A percentile compares a stretch with the other conserved stretches of the same genome.
These are phyloP conservation scores for Podarcis siculus DNA, from an alignment of 2,797 vertebrate genomes.

Conservation along the genomic window DNA sequence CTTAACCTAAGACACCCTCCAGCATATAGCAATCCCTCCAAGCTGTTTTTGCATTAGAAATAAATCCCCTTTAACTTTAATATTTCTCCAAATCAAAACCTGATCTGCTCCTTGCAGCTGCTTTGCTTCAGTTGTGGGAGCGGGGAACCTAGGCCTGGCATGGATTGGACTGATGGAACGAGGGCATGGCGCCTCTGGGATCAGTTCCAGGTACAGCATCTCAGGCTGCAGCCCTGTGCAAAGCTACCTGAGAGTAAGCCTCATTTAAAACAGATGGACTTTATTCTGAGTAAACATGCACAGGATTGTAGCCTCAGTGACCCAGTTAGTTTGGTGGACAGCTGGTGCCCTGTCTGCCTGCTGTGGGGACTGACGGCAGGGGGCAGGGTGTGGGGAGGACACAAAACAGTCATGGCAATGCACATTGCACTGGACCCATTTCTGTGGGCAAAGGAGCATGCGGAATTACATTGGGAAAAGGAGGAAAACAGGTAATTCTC, in stretches of 20 bases:
- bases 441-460: neutral
- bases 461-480: neutral
- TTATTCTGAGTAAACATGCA: neutral
- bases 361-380: neutral
- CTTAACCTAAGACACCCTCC: neutral
- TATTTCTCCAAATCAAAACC: slow-evolving; percentile 26
- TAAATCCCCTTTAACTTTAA: slow-evolving; percentile 20
- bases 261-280: neutral
- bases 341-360: neutral
- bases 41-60: slow-evolving; percentile 38
- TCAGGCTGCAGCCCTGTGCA: neutral
- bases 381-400: no score
- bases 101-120: slow-evolving; percentile 13
- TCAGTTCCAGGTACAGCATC: neutral
- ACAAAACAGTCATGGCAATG: neutral
- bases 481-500: neutral
- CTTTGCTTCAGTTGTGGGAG: neutral
- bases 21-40: slow-evolving; percentile 3
- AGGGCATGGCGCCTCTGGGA: neutral
- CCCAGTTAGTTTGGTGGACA: neutral
- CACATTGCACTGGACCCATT: neutral
- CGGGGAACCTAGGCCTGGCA: neutral
- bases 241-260: neutral
- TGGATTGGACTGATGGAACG: neutral
- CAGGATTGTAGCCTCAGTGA: neutral